Percentiles rank a stretch among this genome's conserved stretches.
These are phyloP conservation scores for Platyrinchus mystaceus DNA, from an alignment of 2,797 vertebrate species.

Conservation along the genomic window DNA sequence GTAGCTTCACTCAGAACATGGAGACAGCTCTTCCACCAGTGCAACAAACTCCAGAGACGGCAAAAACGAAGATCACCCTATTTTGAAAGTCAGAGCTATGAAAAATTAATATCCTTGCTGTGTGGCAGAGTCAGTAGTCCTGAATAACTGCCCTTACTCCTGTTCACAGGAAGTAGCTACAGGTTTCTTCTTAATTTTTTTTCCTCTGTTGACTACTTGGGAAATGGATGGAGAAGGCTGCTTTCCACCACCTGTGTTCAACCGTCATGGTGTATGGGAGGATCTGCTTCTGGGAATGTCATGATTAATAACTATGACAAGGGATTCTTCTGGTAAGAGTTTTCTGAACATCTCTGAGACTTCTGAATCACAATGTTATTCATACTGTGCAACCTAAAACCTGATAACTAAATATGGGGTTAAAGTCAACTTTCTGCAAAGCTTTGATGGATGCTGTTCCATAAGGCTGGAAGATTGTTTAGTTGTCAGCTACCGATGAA, in stretches of 20 bases:
- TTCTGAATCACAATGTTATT: conserved; percentile 45
- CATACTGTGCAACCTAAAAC: not conserved
- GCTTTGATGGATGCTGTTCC: conserved; percentile 6
- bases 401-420: not conserved
- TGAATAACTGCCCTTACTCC: not conserved
- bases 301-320: conserved; percentile 8
- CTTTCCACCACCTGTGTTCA: not conserved
- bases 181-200: not conserved
- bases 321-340: not conserved
- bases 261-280: not conserved
- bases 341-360: not conserved
- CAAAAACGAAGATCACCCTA: not conserved
- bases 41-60: not conserved
- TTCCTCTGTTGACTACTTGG: not conserved
- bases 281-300: not conserved
- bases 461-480: conserved; percentile 12
- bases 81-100: not conserved
- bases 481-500: conserved; percentile 8
- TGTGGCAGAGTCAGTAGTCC: not conserved
- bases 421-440: conserved; percentile 19
- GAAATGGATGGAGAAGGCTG: not conserved
- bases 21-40: not conserved
- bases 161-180: not conserved
- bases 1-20: not conserved
- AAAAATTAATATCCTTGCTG: not conserved